phyloP scores from a whole-genome alignment of 92 coral and sea anemone genomes.

The Muricea muricata region DNA sequence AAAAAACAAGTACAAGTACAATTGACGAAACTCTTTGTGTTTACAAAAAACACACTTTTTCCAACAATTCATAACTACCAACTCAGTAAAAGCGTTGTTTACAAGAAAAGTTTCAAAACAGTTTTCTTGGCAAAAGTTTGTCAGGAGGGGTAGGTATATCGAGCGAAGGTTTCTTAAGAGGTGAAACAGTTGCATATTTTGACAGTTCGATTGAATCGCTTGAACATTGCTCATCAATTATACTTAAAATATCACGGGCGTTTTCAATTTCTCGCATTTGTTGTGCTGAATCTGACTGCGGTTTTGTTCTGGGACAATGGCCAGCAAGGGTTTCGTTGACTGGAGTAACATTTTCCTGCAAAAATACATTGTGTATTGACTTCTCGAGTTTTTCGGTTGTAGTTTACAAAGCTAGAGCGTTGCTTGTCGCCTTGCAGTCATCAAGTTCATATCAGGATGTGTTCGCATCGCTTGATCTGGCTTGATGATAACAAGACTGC shows the following conservation, averaged over 20 bases:
- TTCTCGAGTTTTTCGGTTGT: no score
- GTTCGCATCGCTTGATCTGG: no score
- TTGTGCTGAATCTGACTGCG: background rate
- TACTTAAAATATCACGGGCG: slow-evolving; percentile 26
- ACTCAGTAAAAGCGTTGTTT: no score
- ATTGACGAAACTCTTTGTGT: no score
- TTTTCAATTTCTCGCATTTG: background rate
- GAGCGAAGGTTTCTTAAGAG: slow-evolving; percentile 35
- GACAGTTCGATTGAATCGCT: background rate
- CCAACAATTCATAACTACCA: no score
- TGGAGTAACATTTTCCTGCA: background rate
- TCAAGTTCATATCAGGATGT: no score
- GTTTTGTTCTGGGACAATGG: background rate
- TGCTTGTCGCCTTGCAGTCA: no score
- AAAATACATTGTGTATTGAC: background rate
- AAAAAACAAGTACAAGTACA: no score
- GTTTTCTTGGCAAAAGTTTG: slow-evolving; percentile 39
- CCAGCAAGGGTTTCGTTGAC: background rate
- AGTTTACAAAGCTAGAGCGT: no score
- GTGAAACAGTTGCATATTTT: slow-evolving; percentile 15
- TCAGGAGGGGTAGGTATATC: slow-evolving; percentile 33
- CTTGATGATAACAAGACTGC: no score
- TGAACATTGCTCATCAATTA: background rate
- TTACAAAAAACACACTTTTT: no score
- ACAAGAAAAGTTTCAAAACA: background rate